phyloP scores from a whole-genome alignment of 1,140 invertebrate genomes.

The Ips nitidus region DNA sequence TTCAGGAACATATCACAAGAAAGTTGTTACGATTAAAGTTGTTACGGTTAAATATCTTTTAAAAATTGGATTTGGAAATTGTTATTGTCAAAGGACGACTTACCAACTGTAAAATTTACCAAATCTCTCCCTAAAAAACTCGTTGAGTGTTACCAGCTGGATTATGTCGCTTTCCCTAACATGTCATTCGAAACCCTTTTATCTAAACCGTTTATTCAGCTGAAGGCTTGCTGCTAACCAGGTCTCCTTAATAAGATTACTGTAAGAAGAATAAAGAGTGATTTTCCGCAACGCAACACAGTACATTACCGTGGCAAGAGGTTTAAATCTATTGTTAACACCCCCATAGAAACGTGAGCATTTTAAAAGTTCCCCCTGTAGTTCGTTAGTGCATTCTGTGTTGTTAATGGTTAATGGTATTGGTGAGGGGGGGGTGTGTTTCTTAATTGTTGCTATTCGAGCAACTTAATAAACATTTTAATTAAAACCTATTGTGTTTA shows the following conservation, averaged over 20 bases:
- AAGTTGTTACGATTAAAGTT: no score
- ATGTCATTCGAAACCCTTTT: not conserved
- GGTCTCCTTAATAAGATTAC: slow-evolving; percentile 20
- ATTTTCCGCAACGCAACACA: slow-evolving; percentile 17
- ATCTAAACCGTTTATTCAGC: slow-evolving; percentile 12
- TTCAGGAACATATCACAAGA: no score
- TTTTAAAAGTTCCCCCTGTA: not conserved
- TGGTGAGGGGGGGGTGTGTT: no score
- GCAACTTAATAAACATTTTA: no score
- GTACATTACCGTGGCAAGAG: slow-evolving; percentile 15
- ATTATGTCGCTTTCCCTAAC: not conserved
- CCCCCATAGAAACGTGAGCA: slow-evolving; percentile 1
- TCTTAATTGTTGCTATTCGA: no score
- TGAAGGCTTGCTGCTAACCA: slow-evolving; percentile 10
- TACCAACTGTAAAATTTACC: not conserved
- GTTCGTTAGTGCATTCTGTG: not conserved
- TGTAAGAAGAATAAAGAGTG: slow-evolving; percentile 19
- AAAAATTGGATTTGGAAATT: no score
- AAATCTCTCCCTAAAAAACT: no score
- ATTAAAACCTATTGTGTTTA: no score
- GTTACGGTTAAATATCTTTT: no score
- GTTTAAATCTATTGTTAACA: slow-evolving; percentile 18
- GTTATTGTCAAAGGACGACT: no score
- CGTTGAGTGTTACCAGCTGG: not conserved
- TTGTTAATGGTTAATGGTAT: not conserved